Conservation (phyloP, 2,113 vertebrate species). For the Cyrtonyx montezumae region DNA sequence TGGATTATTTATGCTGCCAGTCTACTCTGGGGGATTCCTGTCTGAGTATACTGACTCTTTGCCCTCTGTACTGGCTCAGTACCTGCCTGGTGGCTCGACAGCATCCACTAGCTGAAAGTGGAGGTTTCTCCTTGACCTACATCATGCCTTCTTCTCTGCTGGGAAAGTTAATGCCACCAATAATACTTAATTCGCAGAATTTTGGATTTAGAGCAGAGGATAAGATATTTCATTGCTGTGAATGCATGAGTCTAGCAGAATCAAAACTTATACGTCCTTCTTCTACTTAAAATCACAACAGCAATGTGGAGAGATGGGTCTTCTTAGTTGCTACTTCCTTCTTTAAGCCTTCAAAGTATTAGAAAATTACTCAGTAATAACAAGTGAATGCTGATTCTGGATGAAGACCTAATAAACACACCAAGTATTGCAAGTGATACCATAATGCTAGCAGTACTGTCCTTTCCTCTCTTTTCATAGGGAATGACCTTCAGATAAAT, state of each 20-base stretch:
- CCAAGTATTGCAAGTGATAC: background rate
- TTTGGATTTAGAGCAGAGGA: background rate
- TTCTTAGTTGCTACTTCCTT: background rate
- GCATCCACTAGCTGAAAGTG: background rate
- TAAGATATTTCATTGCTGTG: background rate
- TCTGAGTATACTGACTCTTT: background rate
- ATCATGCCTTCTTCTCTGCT: background rate
- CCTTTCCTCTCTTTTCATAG: background rate
- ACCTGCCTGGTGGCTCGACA: background rate
- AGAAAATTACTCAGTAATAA: background rate
- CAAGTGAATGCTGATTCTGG: background rate
- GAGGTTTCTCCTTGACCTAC: background rate
- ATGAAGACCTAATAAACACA: slow-evolving; percentile 3
- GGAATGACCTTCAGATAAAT: slow-evolving; percentile 30
- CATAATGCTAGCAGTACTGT: background rate
- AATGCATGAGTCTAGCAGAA: background rate
- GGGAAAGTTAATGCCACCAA: background rate
- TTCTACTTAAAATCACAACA: background rate
- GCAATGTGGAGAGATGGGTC: background rate
- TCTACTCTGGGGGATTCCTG: background rate
- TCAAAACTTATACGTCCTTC: background rate
- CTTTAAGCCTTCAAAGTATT: background rate
- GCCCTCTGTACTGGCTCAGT: background rate
- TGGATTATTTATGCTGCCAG: background rate
- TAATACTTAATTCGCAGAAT: background rate